Percentiles rank a stretch among this genome's conserved stretches.
These are phyloP conservation scores for Falco peregrinus DNA, from an alignment of 2,797 vertebrate species.

Conservation along the genomic window DNA sequence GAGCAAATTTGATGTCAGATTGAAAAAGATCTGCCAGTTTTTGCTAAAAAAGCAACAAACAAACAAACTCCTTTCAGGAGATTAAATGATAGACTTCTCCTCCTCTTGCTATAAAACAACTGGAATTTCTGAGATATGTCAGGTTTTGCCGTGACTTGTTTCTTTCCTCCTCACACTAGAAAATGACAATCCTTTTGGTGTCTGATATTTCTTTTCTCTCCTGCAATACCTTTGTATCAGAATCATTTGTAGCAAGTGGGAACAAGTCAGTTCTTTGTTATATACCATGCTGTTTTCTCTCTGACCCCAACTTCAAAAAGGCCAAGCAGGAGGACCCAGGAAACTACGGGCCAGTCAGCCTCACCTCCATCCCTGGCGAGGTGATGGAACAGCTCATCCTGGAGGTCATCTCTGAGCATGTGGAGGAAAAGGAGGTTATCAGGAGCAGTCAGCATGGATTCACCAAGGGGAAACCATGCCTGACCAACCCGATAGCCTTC, in stretches of 20 bases:
- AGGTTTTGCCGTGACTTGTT: neutral
- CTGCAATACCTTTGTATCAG: neutral
- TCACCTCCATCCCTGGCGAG: no score
- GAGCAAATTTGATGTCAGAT: neutral
- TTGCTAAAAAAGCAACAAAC: neutral
- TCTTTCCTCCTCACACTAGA: neutral
- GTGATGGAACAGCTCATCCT: no score
- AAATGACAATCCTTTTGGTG: neutral
- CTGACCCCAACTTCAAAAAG: neutral
- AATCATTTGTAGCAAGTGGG: neutral
- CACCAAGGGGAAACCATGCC: no score
- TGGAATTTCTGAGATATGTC: neutral
- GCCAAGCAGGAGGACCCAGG: no score
- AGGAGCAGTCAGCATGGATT: no score
- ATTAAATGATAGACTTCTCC: neutral
- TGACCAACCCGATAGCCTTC: no score
- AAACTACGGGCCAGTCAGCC: no score
- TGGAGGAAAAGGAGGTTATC: no score
- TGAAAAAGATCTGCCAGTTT: neutral
- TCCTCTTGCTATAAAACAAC: neutral
- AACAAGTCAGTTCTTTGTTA: neutral
- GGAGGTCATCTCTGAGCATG: no score
- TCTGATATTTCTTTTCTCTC: neutral
- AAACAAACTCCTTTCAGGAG: neutral
- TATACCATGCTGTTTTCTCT: neutral